Conservation (phyloP, 2,113 vertebrate species). For the Tetrax tetrax region DNA sequence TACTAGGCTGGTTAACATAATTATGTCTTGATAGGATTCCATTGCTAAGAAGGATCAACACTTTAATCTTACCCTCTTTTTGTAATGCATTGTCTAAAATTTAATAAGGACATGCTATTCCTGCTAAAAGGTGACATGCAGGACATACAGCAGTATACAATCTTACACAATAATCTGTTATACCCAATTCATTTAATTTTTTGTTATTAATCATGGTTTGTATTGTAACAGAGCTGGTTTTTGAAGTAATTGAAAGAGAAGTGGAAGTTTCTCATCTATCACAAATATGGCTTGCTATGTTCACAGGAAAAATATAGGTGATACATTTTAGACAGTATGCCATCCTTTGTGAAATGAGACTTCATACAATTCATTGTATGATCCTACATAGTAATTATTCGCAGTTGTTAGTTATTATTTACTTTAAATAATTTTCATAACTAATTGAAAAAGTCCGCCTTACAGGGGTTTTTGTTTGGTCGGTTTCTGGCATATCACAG, state of each 20-base stretch:
- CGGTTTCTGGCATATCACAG: neutral
- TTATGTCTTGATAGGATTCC: neutral
- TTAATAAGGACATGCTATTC: neutral
- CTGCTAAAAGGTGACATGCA: neutral
- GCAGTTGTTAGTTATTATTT: neutral
- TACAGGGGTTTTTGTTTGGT: neutral
- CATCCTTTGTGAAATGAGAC: neutral
- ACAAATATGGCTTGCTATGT: neutral
- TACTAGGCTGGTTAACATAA: neutral
- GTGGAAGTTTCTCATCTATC: neutral
- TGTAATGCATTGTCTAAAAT: neutral
- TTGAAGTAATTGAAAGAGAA: neutral
- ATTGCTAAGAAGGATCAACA: neutral
- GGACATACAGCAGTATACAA: neutral
- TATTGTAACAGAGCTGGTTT: neutral
- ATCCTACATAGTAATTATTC: neutral
- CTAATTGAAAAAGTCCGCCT: neutral
- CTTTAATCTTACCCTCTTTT: neutral
- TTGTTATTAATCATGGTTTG: neutral
- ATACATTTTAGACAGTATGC: neutral
- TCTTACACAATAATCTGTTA: neutral
- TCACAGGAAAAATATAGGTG: neutral
- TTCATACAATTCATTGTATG: neutral
- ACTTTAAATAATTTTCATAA: neutral
- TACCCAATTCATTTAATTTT: neutral